Base-by-base conservation (phyloP, 92 coral and sea anemone genomes). In the Epizoanthus stellaris region DNA sequence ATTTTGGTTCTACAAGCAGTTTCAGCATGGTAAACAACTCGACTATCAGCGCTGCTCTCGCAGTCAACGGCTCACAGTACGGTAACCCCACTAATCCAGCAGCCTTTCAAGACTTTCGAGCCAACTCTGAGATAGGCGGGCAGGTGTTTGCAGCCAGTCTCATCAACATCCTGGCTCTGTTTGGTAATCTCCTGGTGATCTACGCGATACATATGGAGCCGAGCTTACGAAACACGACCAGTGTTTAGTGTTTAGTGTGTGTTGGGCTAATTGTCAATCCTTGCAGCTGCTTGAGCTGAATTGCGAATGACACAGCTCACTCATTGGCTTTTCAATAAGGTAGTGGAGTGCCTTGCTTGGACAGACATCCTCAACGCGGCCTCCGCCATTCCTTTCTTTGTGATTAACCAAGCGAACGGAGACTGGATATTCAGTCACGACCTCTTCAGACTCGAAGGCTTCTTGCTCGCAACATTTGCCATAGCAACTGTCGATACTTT, bases 141-240 rank as follows among this genome's bases (percentile, higher is more conserved):
- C 72, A 79, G 49, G 83, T 79, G 20, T 79, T 63, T 19, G 59
- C 59, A 19, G 71, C 65, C 42, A 45, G 42, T 21, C 17, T 43
- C 21, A 62, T 79, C 42, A 79, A 62, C 3, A 19, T 79, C 43
- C 21, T 63, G 13, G 83, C 83, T n/a, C 65, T 79, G 71, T 63
- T 79, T 79, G 83, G 83, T 6, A 79, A 79, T 58, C 5, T 79
- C 6, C 72, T 79, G 16, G 65, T 79, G 65, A 79, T 79, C 71
- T 79, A 61, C 39, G 70, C 42, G n/a, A 79, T 79, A 54, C 83
- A 79, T 70, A 45, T 19, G 19, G 83, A 79, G 67, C 83, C 71
- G 2, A 40, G 7, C 12, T 42, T 77, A 57, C 70, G 66, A 20
- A 77, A 19, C 19, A 62, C 72, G 61, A 77, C 83, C 1, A n/a